Evolutionary conservation across 2,797 vertebrate genomes (phyloP), one percentile per base, ranked within the genome.

Genomic region (Garrulus glandarius): DNA sequence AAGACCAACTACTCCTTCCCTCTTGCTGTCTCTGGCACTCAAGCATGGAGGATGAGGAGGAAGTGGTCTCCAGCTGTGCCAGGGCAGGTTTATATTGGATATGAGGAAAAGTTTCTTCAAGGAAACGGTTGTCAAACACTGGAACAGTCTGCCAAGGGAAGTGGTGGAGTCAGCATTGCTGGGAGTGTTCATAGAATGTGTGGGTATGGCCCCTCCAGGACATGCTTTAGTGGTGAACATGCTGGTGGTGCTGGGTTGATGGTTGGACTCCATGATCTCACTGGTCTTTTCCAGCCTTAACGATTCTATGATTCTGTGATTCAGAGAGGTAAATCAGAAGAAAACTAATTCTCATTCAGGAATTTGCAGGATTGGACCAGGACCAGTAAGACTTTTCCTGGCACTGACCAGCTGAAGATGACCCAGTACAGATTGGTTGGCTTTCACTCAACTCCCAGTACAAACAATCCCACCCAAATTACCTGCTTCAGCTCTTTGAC

Each of bases 401-500:
- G 22, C 43, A 76, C 39, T 0, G 0, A 64, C 3, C 15, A 65
- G 44, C 11, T 4, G 5, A 61, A 80, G 18, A 34, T 15, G 29
- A 63, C n/a, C 19, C 8, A 2, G 32, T 1, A 5, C 52, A 72
- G 63, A 47, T 5, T 57, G 47, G 39, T 0, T 80, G 64, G 49
- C 32, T 71, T 67, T 76, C 39, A 29, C 29, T 76, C 19, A 63
- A 32, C 32, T 80, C 47, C 24, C 60, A 75, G 22, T 20, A 56
- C 27, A 26, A 77, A 36, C 19, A 53, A 68, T 57, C 52, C n/a
- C 72, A 14, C 36, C 67, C 91, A 56, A 57, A 77, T 96, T 98
- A 99, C 99, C 99, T 99, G 99, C 96, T 99, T 99, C 93, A 99
- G 97, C 89, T 99, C 99, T 92, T 99, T 99, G 89, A 99, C 99